Evolutionary conservation across 1,140 invertebrate genomes (phyloP).

Genomic region (Helicoverpa zea): DNA sequence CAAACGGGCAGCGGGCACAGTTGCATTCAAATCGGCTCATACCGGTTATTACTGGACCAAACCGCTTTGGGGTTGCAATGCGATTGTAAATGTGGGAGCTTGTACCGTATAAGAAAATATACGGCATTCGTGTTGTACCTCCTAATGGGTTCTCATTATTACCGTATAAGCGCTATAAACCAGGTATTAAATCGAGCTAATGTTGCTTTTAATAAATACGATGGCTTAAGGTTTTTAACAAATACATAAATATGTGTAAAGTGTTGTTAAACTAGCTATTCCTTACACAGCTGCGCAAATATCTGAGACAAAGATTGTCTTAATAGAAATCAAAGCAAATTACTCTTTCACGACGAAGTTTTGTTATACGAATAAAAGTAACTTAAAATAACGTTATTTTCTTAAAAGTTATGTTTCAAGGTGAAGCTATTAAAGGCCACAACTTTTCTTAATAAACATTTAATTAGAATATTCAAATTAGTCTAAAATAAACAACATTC

Average conservation of each 20-base stretch:
- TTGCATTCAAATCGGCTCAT: constrained; percentile 64
- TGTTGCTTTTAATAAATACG: too few relatives aligned
- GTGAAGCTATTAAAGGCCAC: background rate
- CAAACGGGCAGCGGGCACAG: constrained; percentile 55
- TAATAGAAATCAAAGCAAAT: too few relatives aligned
- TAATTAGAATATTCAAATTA: constrained; percentile 37
- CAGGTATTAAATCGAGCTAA: background rate
- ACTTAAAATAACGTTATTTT: too few relatives aligned
- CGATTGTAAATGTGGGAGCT: constrained; percentile 16
- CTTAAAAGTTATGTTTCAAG: background rate
- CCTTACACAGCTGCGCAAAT: too few relatives aligned
- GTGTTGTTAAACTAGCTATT: too few relatives aligned
- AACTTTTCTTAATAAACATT: constrained; percentile 28
- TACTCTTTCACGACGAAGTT: too few relatives aligned
- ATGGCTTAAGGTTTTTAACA: too few relatives aligned
- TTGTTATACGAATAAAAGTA: too few relatives aligned
- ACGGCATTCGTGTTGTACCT: background rate
- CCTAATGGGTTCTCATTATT: constrained; percentile 7
- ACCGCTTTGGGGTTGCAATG: constrained; percentile 35
- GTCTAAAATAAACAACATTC: constrained; percentile 25
- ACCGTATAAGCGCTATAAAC: too few relatives aligned
- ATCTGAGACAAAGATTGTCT: too few relatives aligned
- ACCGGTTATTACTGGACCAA: constrained; percentile 44
- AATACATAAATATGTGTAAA: too few relatives aligned
- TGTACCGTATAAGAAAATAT: constrained; percentile 20